These are phyloP conservation scores for Micromys minutus DNA, from an alignment of 2,113 vertebrate genomes.

Conservation along the genomic window DNA sequence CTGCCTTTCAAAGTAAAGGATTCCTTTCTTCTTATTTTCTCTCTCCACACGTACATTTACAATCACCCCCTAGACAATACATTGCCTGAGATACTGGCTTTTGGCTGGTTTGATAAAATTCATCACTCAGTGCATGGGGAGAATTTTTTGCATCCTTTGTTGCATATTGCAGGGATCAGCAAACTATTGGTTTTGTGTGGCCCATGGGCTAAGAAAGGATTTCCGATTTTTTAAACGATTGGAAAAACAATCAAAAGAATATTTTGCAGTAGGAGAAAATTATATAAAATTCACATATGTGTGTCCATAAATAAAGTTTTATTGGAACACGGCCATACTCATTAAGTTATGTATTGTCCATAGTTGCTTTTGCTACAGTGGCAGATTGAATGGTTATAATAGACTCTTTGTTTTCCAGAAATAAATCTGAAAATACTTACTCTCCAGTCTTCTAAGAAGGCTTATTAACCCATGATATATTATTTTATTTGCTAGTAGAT, in stretches of 20 bases:
- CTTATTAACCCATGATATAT: neutral
- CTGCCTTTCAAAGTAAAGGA: conserved; percentile 3
- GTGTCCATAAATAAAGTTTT: conserved; percentile 76
- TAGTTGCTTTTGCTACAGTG: conserved; percentile 32
- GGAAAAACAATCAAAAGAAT: conserved; percentile 40
- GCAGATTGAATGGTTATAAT: conserved; percentile 56
- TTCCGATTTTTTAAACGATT: conserved; percentile 60
- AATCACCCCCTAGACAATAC: neutral
- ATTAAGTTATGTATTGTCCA: conserved; percentile 58
- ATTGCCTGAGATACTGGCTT: conserved; percentile 36
- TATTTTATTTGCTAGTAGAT: conserved; percentile 34
- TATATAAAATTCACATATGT: conserved; percentile 56
- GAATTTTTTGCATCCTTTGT: conserved; percentile 52
- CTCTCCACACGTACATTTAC: neutral
- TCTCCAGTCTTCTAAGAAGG: conserved; percentile 42
- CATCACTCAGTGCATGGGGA: neutral
- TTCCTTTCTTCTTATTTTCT: neutral
- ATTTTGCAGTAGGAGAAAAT: conserved; percentile 55
- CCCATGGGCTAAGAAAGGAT: conserved; percentile 25
- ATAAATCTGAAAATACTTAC: conserved; percentile 55
- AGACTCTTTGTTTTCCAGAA: conserved; percentile 39
- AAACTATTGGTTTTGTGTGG: conserved; percentile 48
- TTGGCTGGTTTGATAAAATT: conserved; percentile 60
- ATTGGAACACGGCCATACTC: conserved; percentile 67
- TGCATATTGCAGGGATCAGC: conserved; percentile 31